Conservation (phyloP, 2,888 invertebrate genomes). For the Cheilosia soror region DNA sequence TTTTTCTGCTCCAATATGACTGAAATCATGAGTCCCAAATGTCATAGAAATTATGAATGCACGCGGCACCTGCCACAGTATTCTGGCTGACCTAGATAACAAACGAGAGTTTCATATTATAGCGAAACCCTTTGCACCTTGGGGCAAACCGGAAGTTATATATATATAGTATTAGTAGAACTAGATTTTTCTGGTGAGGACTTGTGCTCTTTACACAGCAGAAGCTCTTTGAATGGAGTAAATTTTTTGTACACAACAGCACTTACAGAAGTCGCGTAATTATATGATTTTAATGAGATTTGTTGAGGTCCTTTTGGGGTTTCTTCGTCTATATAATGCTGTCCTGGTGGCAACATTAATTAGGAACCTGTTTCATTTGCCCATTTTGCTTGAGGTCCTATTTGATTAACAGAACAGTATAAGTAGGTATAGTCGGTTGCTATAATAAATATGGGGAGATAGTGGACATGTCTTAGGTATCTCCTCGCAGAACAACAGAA, state of each 20-base stretch:
- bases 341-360: neutral
- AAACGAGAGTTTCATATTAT: slow-evolving; percentile 37
- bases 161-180: slow-evolving; percentile 35
- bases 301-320: slow-evolving; percentile 59
- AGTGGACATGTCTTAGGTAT: no score
- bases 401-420: neutral
- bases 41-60: slow-evolving; percentile 66
- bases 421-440: no score
- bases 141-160: slow-evolving; percentile 61
- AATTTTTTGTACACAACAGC: slow-evolving; percentile 39
- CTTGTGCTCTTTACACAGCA: neutral
- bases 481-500: no score
- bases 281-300: slow-evolving; percentile 74
- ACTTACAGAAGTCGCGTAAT: slow-evolving; percentile 61
- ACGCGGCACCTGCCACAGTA: slow-evolving; percentile 26
- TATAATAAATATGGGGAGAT: no score
- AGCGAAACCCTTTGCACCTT: slow-evolving; percentile 34
- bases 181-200: slow-evolving; percentile 5
- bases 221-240: slow-evolving; percentile 44
- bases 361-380: neutral
- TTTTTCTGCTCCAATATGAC: slow-evolving; percentile 48
- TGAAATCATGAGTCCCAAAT: slow-evolving; percentile 53
- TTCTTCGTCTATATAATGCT: neutral
- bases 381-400: neutral
- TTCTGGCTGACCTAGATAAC: slow-evolving; percentile 52